A percentile compares a stretch with the other conserved stretches of the same genome.
Conservation (phyloP, 2,888 invertebrate species). For the Eurytoma adleriae region DNA sequence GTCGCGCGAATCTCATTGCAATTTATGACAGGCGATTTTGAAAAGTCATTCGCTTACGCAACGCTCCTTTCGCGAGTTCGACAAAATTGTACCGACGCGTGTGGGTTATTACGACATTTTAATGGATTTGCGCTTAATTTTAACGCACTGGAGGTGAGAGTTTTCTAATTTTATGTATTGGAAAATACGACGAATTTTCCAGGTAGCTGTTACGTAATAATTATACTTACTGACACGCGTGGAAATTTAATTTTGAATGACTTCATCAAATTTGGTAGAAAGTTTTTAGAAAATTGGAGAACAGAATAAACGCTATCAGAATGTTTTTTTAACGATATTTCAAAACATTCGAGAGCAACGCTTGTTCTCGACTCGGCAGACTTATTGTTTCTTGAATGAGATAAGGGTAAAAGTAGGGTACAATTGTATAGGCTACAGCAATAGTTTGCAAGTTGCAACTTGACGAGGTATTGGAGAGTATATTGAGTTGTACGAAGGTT, state of each 20-base stretch:
- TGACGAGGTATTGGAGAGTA: background rate
- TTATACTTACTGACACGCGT: no score
- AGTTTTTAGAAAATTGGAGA: background rate
- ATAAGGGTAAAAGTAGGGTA: background rate
- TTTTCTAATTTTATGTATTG: background rate
- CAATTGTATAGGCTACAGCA: background rate
- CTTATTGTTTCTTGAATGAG: background rate
- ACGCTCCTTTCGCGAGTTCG: background rate
- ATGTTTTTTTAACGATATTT: background rate
- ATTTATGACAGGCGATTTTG: background rate
- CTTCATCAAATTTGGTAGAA: background rate
- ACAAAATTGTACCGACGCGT: no score
- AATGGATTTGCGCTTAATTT: constrained; percentile 18
- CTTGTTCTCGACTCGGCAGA: background rate
- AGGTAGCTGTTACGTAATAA: background rate
- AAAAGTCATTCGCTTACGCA: background rate
- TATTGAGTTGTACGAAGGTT: background rate
- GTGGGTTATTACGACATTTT: constrained; percentile 4
- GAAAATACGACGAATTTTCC: background rate
- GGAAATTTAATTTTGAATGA: background rate
- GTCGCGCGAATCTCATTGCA: background rate
- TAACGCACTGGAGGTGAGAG: background rate
- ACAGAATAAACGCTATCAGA: background rate
- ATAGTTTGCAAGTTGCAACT: background rate
- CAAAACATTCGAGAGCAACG: background rate